Evolutionary conservation across 2,888 invertebrate species (phyloP).

Genomic region (Oscheius sp.): DNA sequence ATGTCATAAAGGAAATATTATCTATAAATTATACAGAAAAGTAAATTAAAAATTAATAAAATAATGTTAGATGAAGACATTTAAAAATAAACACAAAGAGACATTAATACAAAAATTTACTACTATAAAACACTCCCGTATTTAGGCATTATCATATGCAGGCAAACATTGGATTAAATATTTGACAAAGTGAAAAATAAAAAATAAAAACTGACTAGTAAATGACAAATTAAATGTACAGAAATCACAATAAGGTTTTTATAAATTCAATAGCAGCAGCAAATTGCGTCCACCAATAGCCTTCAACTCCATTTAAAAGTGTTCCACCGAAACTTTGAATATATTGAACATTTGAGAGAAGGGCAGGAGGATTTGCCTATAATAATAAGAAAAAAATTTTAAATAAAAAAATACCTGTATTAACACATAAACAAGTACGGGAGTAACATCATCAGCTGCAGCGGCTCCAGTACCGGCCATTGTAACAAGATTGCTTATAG

Average conservation of each 20-base stretch:
- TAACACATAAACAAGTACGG: conserved; percentile 93
- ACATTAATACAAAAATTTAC: neutral
- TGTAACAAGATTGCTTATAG: conserved; percentile 91
- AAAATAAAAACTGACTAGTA: too few relatives aligned
- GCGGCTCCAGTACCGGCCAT: conserved; percentile 80
- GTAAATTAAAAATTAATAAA: neutral
- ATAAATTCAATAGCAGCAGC: conserved; percentile 95
- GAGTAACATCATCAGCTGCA: conserved; percentile 91
- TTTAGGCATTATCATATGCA: conserved; percentile 16
- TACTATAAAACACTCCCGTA: conserved; percentile 16
- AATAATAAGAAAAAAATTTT: conserved; percentile 11
- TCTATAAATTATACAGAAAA: neutral
- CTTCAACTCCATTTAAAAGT: conserved; percentile 82
- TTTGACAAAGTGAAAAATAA: neutral
- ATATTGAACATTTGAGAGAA: conserved; percentile 94
- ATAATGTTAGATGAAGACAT: too few relatives aligned
- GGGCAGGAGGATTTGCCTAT: conserved; percentile 89
- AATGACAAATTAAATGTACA: neutral
- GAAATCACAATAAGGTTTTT: conserved; percentile 77
- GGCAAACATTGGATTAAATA: conserved; percentile 7
- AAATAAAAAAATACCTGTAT: conserved; percentile 77
- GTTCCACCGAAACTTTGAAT: conserved; percentile 89
- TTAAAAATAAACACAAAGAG: neutral
- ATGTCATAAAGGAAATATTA: neutral
- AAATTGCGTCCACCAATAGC: conserved; percentile 99